Evolutionary conservation across 2,113 vertebrate species (phyloP), one percentile per base, ranked within the genome.

Genomic region (Varanus salvator): DNA sequence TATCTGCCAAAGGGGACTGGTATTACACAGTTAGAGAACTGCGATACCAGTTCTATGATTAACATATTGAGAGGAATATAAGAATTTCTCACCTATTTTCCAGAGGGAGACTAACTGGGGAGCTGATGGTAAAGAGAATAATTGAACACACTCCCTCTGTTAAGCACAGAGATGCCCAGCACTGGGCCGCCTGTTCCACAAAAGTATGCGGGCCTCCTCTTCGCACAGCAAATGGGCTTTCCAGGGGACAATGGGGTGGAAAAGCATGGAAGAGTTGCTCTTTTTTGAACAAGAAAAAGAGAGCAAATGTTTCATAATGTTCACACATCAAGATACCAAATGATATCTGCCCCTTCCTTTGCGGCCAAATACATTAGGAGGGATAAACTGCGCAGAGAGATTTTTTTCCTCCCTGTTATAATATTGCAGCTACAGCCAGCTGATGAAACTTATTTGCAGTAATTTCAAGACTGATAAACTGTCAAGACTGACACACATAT

Each of bases 1-100:
- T 97, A 97, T 97, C 96, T 97, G 97, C 98, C 98, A 98, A 97
- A 95, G 97, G 97, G 97, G 97, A 97, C 97, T 97, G 96, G 96
- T 97, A 97, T 97, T 97, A 97, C 97, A 98, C 96, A 95, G 97
- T 97, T 97, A 97, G 96, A 97, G 96, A 97, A 96, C 95, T 96
- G 95, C 95, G 97, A 97, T 97, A 97, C 97, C 97, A 96, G 97
- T 97, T 95, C 95, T 97, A 96, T 98, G 97, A 98, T 98, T 98
- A 98, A 97, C 97, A 98, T 97, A 98, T 97, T 97, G 97, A 98
- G 97, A 96, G 96, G 96, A 96, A 96, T 97, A 95, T 96, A 97
- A 97, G 96, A 97, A 97, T 97, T 97, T 96, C 96, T 97, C 95
- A 97, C 97, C 97, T 96, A 93, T 96, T 97, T 97, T 98, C 96